phyloP scores from a whole-genome alignment of 1,140 invertebrate species.

The Lepidurus arcticus region DNA sequence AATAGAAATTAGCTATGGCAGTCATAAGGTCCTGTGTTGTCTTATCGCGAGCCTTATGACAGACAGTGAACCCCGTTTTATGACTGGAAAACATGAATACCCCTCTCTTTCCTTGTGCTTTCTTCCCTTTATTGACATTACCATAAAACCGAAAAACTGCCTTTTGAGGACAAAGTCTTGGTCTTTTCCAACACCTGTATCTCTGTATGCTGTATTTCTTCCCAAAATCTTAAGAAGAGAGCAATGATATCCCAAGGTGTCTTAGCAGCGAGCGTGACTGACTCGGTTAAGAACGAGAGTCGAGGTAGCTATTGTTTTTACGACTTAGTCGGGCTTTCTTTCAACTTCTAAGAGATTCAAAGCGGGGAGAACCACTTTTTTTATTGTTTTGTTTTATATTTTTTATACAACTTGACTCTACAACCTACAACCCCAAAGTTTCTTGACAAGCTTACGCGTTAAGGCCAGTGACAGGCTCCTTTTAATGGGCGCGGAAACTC shows the following conservation, averaged over 20 bases:
- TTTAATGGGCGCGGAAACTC: background rate
- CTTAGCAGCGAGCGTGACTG: background rate
- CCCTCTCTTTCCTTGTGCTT: no score
- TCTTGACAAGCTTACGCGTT: background rate
- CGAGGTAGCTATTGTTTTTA: conserved; percentile 19
- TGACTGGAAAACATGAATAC: no score
- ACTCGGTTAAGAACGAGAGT: background rate
- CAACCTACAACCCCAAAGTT: background rate
- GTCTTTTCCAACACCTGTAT: background rate
- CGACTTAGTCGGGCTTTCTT: background rate
- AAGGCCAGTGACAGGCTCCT: background rate
- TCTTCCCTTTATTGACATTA: no score
- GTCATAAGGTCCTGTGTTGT: no score
- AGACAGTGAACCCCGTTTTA: no score
- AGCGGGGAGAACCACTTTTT: no score
- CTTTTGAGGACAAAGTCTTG: no score
- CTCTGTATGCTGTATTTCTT: background rate
- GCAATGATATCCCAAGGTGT: conserved; percentile 13
- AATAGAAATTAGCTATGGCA: no score
- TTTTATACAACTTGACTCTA: no score
- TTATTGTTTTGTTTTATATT: no score
- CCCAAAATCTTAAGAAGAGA: background rate
- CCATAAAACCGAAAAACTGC: no score
- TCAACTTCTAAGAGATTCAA: background rate
- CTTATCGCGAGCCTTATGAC: no score